These are phyloP conservation scores for Oryzias celebensis DNA, from an alignment of 2,113 vertebrate genomes.

Conservation along the genomic window DNA sequence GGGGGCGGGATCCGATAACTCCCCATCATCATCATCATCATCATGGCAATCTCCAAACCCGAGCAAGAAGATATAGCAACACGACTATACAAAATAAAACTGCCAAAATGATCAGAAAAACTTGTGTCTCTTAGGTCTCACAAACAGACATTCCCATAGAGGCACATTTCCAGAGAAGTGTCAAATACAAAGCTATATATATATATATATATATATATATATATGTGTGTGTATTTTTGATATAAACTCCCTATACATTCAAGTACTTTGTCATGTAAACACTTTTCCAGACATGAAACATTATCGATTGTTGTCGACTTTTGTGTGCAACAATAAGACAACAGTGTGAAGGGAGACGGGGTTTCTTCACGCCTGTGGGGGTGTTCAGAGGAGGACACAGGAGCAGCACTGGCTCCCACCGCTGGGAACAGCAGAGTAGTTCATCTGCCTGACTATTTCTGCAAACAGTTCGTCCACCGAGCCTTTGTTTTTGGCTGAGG, in stretches of 20 bases:
- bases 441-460: slow-evolving; percentile 96
- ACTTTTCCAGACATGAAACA: slow-evolving; percentile 73
- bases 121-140: slow-evolving; percentile 73
- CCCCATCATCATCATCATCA: slow-evolving; percentile 12
- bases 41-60: slow-evolving; percentile 23
- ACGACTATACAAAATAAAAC: slow-evolving; percentile 32
- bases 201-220: slow-evolving; percentile 16
- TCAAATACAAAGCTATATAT: slow-evolving; percentile 69
- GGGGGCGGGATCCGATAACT: slow-evolving; percentile 15
- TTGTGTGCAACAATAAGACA: slow-evolving; percentile 75
- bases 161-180: slow-evolving; percentile 76
- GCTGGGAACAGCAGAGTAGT: slow-evolving; percentile 90
- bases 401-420: slow-evolving; percentile 87
- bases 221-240: neutral
- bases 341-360: slow-evolving; percentile 58
- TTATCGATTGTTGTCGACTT: slow-evolving; percentile 54
- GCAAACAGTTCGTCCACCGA: slow-evolving; percentile 95
- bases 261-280: slow-evolving; percentile 79
- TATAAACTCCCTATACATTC: slow-evolving; percentile 68
- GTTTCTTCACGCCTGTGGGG: slow-evolving; percentile 4
- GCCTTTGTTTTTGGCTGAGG: slow-evolving; percentile 95
- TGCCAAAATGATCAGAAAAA: slow-evolving; percentile 17
- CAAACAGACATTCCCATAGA: slow-evolving; percentile 73
- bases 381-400: slow-evolving; percentile 65
- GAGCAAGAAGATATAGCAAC: slow-evolving; percentile 45